These are phyloP conservation scores for Physella acuta DNA, from an alignment of 1,140 invertebrate species.

Conservation along the genomic window DNA sequence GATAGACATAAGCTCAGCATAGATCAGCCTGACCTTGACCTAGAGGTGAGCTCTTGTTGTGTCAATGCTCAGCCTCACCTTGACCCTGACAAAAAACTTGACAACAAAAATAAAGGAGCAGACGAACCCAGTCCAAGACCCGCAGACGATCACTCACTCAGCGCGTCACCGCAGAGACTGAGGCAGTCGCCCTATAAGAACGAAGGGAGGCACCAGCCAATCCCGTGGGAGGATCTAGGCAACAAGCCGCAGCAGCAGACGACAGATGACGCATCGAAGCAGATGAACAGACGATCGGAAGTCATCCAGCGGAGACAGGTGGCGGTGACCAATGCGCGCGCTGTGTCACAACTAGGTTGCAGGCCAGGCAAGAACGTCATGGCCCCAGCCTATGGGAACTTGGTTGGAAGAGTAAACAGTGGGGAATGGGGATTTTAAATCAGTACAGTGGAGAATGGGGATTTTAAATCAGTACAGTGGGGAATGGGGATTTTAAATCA, in stretches of 20 bases:
- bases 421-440: constrained; percentile 2
- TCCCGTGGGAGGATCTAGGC: constrained; percentile 12
- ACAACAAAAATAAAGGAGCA: not conserved
- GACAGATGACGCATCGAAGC: not conserved
- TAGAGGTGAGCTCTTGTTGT: not conserved
- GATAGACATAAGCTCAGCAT: not conserved
- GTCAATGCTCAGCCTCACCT: not conserved
- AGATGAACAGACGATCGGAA: constrained; percentile 1
- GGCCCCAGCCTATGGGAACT: not conserved
- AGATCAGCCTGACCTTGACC: too few species aligned
- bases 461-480: too few species aligned
- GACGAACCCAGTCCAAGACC: not conserved
- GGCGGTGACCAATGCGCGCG: not conserved
- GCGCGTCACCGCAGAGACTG: not conserved
- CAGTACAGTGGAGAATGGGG: too few species aligned
- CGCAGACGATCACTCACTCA: not conserved
- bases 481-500: too few species aligned
- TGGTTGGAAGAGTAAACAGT: not conserved
- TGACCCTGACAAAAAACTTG: too few species aligned
- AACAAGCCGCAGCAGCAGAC: not conserved
- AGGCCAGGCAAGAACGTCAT: not conserved
- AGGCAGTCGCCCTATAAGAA: not conserved
- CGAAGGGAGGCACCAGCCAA: not conserved
- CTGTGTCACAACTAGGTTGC: not conserved
- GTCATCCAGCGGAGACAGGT: not conserved